Base-by-base conservation (phyloP, 2,113 vertebrate genomes). In the Mus pahari region DNA sequence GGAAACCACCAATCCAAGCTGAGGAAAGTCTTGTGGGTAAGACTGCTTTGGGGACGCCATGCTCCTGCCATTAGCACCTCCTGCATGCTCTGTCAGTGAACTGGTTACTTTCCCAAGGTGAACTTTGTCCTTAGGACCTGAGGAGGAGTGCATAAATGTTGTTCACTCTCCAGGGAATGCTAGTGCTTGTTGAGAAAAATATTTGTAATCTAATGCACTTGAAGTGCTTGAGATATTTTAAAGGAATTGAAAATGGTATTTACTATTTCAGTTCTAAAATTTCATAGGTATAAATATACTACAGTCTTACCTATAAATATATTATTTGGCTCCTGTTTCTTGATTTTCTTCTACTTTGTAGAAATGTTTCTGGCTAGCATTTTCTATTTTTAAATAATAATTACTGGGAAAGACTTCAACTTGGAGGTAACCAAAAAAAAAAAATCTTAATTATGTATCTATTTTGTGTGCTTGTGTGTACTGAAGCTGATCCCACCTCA, bases 171-270 rank as follows among this genome's bases (percentile, higher is more conserved):
- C 13, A 33, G 39, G 28, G 60, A 64, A 33, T 1, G 0, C 70
- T 77, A 75, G 42, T 89, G 77, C 36, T 28, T 20, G 28, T 86
- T 84, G 19, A 95, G 81, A 78, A 73, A 94, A 95, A 91, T 86
- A 92, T 64, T 58, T 97, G 94, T 73, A 86, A 81, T 83, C 78
- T 97, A 45, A 33, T 75, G 26, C 70, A 73, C 24, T 45, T 60
- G 39, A 53, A 60, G 62, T 79, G 78, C 19, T 55, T 90, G 26
- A 89, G 60, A 33, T 87, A 14, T 82, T 91, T 90, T 60, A 60
- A 42, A 87, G 53, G 39, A 79, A 86, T n/a, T 86, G 53, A 62
- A 97, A 92, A 93, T 24, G 19, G 26, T 50, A 9, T 78, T 82
- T 92, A 42, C 17, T 70, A 17, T 91, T 86, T 95, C 16, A 78